Base-by-base conservation (phyloP, 2,113 vertebrate genomes). In the Cettia cetti region DNA sequence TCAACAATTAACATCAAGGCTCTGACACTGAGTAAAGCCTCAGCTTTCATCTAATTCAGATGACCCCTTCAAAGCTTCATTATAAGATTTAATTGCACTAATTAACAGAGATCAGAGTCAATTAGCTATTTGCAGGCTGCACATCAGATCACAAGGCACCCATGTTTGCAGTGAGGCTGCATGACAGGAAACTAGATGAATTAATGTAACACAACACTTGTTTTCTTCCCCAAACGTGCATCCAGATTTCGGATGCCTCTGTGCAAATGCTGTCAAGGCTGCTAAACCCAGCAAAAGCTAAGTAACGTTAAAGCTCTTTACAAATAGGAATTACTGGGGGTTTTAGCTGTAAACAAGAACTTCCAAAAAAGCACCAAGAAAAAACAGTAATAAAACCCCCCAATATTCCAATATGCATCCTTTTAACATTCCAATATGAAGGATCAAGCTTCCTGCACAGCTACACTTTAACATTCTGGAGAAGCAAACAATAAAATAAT, bases 41-140 rank as follows among this genome's bases (percentile, higher is more conserved):
- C 96, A 74, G 94, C 98, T 99, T 99, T 99, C 97, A 98, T 99
- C 98, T 98, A 97, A 96, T 97, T 97, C 95, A 97, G 97, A 98
- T 98, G 97, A 98, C 98, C 95, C 97, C 97, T 98, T 98, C 98
- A 98, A 98, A 98, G 98, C 98, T 97, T 98, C 82, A 98, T 98
- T 98, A 97, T 97, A 97, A 98, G 97, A 98, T 98, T 98, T 98
- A 97, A 95, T 96, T 96, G 97, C 89, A 91, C 97, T 98, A 98
- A 99, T 99, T 99, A 99, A 97, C 95, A 97, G 96, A 97, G 97
- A 97, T 98, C 95, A 98, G 96, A 97, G 94, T 97, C 97, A 98
- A 98, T 98, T 98, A 98, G 97, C 97, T 98, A 98, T 98, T 97
- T 97, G 94, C 96, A 98, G 97, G 96, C 95, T 94, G 92, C 95